Conservation (phyloP, 2,888 invertebrate species). For the Torymus tubicola region DNA sequence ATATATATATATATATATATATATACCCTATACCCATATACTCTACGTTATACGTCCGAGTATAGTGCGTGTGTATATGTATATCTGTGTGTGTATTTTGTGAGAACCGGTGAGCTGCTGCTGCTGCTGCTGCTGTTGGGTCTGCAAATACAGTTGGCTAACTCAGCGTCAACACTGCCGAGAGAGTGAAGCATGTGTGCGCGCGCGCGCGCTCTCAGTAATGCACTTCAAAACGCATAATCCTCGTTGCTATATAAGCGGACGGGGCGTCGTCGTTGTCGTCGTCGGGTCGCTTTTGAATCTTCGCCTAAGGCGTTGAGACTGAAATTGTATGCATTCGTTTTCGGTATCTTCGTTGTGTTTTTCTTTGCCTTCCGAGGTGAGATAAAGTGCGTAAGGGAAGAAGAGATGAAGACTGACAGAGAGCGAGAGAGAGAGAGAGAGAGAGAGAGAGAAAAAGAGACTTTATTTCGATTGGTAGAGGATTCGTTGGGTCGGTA, state of each 20-base stretch:
- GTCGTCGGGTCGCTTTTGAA: neutral
- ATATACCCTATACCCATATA: no score
- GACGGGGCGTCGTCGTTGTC: no score
- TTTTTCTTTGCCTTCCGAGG: neutral
- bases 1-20: no score
- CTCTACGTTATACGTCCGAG: no score
- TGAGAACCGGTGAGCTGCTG: slow-evolving; percentile 4
- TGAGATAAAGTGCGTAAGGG: neutral
- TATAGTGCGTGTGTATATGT: no score
- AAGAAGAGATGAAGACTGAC: neutral
- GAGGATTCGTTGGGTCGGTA: neutral
- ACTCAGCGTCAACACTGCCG: slow-evolving; percentile 8
- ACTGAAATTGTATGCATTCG: no score
- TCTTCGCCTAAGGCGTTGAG: neutral
- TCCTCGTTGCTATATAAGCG: neutral
- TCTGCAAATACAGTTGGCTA: slow-evolving; percentile 37
- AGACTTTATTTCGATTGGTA: slow-evolving; percentile 30
- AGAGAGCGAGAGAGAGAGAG: neutral
- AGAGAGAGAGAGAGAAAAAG: slow-evolving; percentile 5
- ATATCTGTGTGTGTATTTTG: neutral
- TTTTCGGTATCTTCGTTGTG: neutral
- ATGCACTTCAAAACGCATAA: slow-evolving; percentile 30
- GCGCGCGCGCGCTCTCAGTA: no score
- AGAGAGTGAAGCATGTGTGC: no score
- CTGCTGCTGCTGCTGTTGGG: slow-evolving; percentile 8